Conservation (phyloP, 2,797 vertebrate genomes). For the Cheracebus regulus region DNA sequence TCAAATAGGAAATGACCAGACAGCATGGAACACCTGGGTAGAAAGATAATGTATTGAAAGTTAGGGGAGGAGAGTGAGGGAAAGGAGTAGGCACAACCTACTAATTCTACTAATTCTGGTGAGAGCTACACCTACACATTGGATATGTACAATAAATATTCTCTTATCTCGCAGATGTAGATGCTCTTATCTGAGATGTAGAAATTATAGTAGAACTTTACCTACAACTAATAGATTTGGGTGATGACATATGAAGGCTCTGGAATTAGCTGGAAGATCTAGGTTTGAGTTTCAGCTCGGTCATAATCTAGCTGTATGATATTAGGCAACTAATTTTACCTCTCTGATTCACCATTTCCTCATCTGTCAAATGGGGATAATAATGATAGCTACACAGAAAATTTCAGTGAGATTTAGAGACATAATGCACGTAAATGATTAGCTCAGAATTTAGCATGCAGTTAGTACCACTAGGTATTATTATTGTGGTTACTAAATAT, state of each 20-base stretch:
- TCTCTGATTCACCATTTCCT: background rate
- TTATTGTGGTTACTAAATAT: background rate
- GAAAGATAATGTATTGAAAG: background rate
- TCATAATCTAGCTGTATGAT: background rate
- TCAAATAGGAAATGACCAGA: background rate
- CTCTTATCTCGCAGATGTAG: background rate
- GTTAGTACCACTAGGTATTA: background rate
- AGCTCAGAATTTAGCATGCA: background rate
- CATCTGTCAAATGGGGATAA: background rate
- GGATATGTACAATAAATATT: background rate
- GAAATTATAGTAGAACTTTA: background rate
- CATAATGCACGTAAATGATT: background rate
- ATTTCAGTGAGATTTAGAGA: background rate
- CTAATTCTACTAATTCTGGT: background rate
- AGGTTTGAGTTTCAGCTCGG: background rate
- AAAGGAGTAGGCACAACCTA: background rate
- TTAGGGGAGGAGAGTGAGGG: background rate
- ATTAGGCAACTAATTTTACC: background rate
- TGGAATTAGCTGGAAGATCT: background rate
- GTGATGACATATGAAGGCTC: background rate
- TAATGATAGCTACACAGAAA: background rate
- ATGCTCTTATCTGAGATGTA: background rate
- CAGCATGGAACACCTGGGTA: background rate
- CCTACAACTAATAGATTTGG: background rate
- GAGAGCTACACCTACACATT: background rate